phyloP scores from a whole-genome alignment of 2,797 vertebrate genomes.

The Sebastes cheni region DNA sequence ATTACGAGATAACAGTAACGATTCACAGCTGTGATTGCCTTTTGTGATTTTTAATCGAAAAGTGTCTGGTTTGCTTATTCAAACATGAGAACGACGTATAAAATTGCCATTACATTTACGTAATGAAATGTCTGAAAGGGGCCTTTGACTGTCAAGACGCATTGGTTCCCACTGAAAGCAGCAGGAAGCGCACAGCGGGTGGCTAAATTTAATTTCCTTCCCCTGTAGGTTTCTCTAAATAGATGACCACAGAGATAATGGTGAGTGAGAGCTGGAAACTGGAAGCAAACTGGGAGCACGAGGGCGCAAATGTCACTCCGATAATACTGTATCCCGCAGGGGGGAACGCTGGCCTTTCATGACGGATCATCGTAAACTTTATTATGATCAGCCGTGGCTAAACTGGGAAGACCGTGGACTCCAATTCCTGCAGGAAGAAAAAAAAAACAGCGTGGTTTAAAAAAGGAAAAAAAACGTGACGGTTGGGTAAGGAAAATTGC shows the following conservation, averaged over 20 bases:
- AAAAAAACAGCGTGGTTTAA: background rate
- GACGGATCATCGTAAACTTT: slow-evolving; percentile 24
- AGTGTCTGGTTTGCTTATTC: background rate
- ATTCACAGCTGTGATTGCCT: background rate
- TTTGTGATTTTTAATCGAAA: background rate
- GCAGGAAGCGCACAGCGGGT: background rate
- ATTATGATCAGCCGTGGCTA: slow-evolving; percentile 19
- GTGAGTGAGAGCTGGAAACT: slow-evolving; percentile 37
- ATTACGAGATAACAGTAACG: background rate
- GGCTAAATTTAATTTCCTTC: slow-evolving; percentile 35
- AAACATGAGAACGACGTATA: background rate
- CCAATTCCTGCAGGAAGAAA: background rate
- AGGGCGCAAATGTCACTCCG: slow-evolving; percentile 47
- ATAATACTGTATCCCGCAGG: slow-evolving; percentile 37
- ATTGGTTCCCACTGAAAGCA: background rate
- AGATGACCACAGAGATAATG: slow-evolving; percentile 51
- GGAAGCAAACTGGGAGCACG: slow-evolving; percentile 43
- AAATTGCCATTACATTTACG: background rate
- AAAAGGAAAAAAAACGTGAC: slow-evolving; percentile 2
- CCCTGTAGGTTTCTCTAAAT: slow-evolving; percentile 27
- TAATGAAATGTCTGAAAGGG: background rate
- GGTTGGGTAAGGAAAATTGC: slow-evolving; percentile 42
- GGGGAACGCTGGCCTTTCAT: slow-evolving; percentile 38
- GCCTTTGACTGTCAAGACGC: background rate
- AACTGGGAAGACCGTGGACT: slow-evolving; percentile 9